These are phyloP conservation scores for Brotula barbata DNA, from an alignment of 2,797 vertebrate genomes.

Conservation along the genomic window DNA sequence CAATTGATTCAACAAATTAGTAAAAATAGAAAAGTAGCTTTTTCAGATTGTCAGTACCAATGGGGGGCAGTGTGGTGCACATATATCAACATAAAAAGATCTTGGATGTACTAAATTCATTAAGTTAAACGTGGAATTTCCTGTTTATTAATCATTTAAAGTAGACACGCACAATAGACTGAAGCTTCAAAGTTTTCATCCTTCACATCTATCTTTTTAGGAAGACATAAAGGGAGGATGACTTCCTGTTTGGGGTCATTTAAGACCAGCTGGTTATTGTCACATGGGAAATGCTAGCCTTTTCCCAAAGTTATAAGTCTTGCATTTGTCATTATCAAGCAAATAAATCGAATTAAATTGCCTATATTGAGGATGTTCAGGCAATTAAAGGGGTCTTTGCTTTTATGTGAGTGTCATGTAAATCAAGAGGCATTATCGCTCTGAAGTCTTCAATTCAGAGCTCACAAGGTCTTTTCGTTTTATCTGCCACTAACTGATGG, in stretches of 20 bases:
- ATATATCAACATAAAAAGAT: too few relatives aligned
- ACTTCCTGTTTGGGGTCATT: not conserved
- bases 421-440: slow-evolving; percentile 13
- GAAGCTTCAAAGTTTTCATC: not conserved
- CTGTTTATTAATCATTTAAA: not conserved
- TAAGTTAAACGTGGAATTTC: not conserved
- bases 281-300: slow-evolving; percentile 1
- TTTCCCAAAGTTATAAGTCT: slow-evolving; percentile 7
- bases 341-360: slow-evolving; percentile 31
- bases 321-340: not conserved
- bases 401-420: slow-evolving; percentile 6
- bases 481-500: slow-evolving; percentile 37
- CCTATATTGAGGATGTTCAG: not conserved
- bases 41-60: too few relatives aligned
- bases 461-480: slow-evolving; percentile 45
- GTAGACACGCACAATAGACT: not conserved
- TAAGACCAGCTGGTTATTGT: slow-evolving; percentile 22
- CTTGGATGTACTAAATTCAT: too few relatives aligned
- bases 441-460: too few relatives aligned
- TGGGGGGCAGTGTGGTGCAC: too few relatives aligned
- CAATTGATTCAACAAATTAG: too few relatives aligned
- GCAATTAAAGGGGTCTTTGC: not conserved
- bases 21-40: too few relatives aligned
- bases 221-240: too few relatives aligned
- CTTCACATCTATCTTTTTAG: not conserved